Evolutionary conservation across 2,888 invertebrate genomes (phyloP).

Genomic region (Furcula furcula): DNA sequence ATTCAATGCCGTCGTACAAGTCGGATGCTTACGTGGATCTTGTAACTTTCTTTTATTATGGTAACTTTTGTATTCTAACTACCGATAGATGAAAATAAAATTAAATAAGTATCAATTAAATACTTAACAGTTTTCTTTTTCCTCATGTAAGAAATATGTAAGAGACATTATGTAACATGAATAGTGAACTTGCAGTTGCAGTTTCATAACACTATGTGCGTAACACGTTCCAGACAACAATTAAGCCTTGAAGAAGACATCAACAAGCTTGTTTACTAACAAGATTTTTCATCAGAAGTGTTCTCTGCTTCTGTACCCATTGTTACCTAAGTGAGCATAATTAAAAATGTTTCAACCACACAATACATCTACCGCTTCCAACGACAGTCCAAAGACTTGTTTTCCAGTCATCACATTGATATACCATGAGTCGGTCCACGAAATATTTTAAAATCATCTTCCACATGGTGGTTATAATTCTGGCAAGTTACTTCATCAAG

Average conservation of each 20-base stretch:
- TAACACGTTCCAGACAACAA: no score
- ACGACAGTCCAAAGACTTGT: not conserved
- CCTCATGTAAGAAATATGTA: no score
- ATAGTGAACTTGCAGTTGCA: no score
- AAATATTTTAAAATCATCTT: conserved; percentile 29
- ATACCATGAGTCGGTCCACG: conserved; percentile 30
- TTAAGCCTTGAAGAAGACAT: not conserved
- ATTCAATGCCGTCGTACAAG: conserved; percentile 23
- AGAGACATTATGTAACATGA: no score
- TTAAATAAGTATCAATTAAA: no score
- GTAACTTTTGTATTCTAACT: no score
- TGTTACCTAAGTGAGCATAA: conserved; percentile 7
- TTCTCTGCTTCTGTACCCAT: conserved; percentile 5
- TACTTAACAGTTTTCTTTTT: no score
- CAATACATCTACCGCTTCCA: not conserved
- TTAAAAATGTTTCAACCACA: not conserved
- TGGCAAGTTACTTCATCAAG: conserved; percentile 25
- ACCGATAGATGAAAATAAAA: no score
- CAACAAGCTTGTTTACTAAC: conserved; percentile 1
- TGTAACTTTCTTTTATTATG: no score
- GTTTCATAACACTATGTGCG: no score
- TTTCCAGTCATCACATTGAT: not conserved
- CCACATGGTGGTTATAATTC: conserved; percentile 27
- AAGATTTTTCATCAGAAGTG: conserved; percentile 7
- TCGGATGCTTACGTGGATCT: no score